Evolutionary conservation across 2,888 invertebrate genomes (phyloP), one percentile per base, ranked within the genome.

Genomic region (Embidobia sp.): DNA sequence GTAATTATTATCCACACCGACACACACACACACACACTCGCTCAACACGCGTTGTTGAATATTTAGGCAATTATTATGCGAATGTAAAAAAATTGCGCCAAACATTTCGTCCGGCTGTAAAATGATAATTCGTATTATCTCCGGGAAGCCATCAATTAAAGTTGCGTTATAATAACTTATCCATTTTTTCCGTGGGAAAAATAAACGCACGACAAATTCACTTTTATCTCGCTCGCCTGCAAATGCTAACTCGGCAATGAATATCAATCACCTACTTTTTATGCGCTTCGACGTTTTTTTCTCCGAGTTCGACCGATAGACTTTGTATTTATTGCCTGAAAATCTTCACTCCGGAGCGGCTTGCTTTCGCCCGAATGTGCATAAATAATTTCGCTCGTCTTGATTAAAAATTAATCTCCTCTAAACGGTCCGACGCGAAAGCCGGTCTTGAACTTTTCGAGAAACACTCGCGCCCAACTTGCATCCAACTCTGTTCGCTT

Each of bases 221-320:
- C 49, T 49, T 63, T 49, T 63, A 51, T 51, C 31, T 63, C 7
- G 2, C 16, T 40, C 37, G 10, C 3, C 19, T 63, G 31, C 31
- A 40, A 40, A 51, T 31, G 49, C 19, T 44, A 63, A 49, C 18
- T 49, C 27, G 3, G 40, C 49, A 63, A 42, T 63, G 31, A 31
- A 63, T 63, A 48, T 61, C 49, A 49, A 51, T 63, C 48, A 48
- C 19, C 29, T 35, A 35, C 35, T 48, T 63, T 63, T 63, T 49
- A 37, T 63, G 27, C 37, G 10, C 19, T 29, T 16, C 13, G 7
- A 31, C 8, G 10, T 19, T 35, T 51, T 53, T 40, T 26, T 46
- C 33, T n/a, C 31, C 11, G 18, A 42, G 42, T 42, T 40, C 57
- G 19, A 10, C 11, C 3, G 31, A 42, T 42, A 18, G 19, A 57